Percentiles rank a stretch among this genome's conserved stretches.
phyloP scores from a whole-genome alignment of 2,797 vertebrate species.

The Arremon aurantiirostris region DNA sequence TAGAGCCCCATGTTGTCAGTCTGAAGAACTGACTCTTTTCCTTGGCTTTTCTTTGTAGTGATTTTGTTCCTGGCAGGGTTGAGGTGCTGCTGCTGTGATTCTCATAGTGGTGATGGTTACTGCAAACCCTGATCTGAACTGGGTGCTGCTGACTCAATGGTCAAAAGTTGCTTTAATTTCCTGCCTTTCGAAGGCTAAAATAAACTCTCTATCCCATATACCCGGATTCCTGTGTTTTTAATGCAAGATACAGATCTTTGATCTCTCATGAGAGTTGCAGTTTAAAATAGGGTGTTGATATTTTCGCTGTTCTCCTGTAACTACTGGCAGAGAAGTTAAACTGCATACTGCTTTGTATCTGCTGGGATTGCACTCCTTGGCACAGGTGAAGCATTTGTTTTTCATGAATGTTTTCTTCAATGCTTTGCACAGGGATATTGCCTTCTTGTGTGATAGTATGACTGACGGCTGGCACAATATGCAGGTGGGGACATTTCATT shows the following conservation, averaged over 20 bases:
- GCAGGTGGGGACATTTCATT: not conserved
- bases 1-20: not conserved
- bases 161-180: slow-evolving; percentile 19
- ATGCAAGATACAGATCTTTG: not conserved
- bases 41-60: not conserved
- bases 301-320: not conserved
- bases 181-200: not conserved
- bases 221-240: not conserved
- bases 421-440: not conserved
- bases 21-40: not conserved
- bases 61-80: not conserved
- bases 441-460: not conserved
- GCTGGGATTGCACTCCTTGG: not conserved
- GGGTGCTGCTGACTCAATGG: not conserved
- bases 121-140: not conserved
- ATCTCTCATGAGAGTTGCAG: not conserved
- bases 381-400: not conserved
- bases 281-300: not conserved
- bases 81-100: not conserved
- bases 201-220: not conserved
- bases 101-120: not conserved
- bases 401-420: not conserved
- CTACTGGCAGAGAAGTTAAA: not conserved
- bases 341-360: not conserved
- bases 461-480: not conserved